Evolutionary conservation across 37 sponge, comb jelly and placozoan genomes (phyloP).

Genomic region (Lycopodina hypogea): DNA sequence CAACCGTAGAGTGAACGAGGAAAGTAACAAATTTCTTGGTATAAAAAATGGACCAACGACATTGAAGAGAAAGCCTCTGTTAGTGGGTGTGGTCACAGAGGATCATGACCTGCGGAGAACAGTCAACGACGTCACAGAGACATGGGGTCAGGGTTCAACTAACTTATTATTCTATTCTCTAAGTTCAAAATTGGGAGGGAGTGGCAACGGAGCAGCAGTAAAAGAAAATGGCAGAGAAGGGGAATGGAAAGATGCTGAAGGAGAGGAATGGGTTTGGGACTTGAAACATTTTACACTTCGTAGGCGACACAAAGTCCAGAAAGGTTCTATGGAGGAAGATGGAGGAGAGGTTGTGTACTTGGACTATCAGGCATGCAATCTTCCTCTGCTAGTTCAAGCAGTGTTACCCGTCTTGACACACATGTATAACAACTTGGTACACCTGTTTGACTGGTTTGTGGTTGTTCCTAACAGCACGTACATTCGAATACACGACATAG

Average conservation of each 20-base stretch:
- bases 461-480: conserved; percentile 68
- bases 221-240: no score
- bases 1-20: no score
- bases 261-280: no score
- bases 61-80: conserved; percentile 38
- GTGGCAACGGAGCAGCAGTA: no score
- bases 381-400: conserved; percentile 24
- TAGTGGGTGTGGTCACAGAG: conserved; percentile 73
- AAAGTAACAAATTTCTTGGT: no score
- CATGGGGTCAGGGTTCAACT: conserved; percentile 61
- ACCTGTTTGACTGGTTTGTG: conserved; percentile 85
- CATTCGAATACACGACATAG: conserved; percentile 41
- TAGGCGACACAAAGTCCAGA: no score
- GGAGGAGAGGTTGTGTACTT: conserved; percentile 18
- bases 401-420: conserved; percentile 66
- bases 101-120: conserved; percentile 35
- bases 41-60: background rate
- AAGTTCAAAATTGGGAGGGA: background rate
- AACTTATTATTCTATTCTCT: conserved; percentile 49
- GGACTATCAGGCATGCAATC: conserved; percentile 64
- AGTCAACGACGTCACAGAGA: conserved; percentile 42
- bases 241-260: no score
- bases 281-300: no score
- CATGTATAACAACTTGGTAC: conserved; percentile 66
- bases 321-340: no score